Evolutionary conservation across 2,797 vertebrate genomes (phyloP), one percentile per base, ranked within the genome.

Genomic region (Garrulus glandarius): DNA sequence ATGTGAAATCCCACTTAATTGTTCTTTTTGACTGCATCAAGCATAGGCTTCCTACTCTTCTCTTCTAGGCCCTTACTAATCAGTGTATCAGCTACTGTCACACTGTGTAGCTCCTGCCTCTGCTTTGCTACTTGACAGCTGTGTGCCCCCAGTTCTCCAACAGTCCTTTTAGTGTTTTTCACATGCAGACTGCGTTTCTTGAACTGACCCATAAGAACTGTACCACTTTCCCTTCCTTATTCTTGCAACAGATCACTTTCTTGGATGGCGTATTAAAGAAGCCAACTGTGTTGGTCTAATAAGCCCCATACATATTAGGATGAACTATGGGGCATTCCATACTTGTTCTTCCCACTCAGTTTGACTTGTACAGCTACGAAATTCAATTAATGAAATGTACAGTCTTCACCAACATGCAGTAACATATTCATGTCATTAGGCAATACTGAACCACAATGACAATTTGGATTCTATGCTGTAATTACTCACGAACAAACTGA

Each of bases 391-490:
- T 26, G 71, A 71, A 92, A 68, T 3, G 13, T 19, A 47, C 1
- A 10, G 46, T 53, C 57, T 55, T 71, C 55, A 64, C 39, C 63
- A 82, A 44, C 1, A 2, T 4, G 13, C 59, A 89, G 9, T 15
- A 46, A 68, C 8, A 8, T 24, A 49, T 6, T 4, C 0, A 15
- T 37, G 47, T 43, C 1, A 0, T 3, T 70, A 43, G 43, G 29
- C 52, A 61, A 56, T 72, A 65, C 50, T 29, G 64, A 90, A 80
- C 30, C 49, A 61, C 2, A 4, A 59, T 2, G 29, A 39, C 43
- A 85, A 47, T 34, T 67, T 37, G 74, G 60, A 70, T 46, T 88
- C 30, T 86, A 30, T 46, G 36, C 71, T 86, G n/a, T 43, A 80
- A 76, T 85, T 79, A 46, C 27, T 69, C 39, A 41, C 1, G 7